phyloP scores from a whole-genome alignment of 2,113 vertebrate species.

The Pachycephala philippinensis region DNA sequence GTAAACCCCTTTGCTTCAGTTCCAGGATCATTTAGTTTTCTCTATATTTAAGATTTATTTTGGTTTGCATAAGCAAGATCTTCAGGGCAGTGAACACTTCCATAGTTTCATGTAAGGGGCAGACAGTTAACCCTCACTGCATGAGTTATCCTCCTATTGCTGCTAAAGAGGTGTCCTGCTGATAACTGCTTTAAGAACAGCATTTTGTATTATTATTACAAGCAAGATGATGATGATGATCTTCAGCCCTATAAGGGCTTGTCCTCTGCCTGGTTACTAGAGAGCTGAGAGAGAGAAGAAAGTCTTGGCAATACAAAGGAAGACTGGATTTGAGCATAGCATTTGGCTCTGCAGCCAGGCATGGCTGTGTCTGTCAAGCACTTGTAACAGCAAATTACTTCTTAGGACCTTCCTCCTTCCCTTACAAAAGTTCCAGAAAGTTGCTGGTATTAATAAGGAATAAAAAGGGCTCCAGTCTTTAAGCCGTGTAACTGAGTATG shows the following conservation, averaged over 20 bases:
- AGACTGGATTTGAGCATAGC: background rate
- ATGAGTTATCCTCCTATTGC: constrained; percentile 27
- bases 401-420: background rate
- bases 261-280: background rate
- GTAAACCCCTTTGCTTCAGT: background rate
- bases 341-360: background rate
- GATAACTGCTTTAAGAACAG: constrained; percentile 34
- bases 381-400: background rate
- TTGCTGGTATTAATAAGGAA: background rate
- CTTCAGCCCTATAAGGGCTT: background rate
- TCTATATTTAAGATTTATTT: constrained; percentile 28
- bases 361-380: background rate
- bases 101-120: background rate
- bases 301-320: background rate
- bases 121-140: constrained; percentile 35
- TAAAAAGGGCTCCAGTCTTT: background rate
- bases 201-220: constrained; percentile 16
- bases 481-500: background rate
- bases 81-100: background rate
- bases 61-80: constrained; percentile 25
- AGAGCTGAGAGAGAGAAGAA: background rate
- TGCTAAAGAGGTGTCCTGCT: constrained; percentile 36
- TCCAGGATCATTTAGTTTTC: constrained; percentile 38
- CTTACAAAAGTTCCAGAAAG: background rate
- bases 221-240: constrained; percentile 7